Base-by-base conservation (phyloP, 2,888 invertebrate genomes). In the Polymixis flavicincta region DNA sequence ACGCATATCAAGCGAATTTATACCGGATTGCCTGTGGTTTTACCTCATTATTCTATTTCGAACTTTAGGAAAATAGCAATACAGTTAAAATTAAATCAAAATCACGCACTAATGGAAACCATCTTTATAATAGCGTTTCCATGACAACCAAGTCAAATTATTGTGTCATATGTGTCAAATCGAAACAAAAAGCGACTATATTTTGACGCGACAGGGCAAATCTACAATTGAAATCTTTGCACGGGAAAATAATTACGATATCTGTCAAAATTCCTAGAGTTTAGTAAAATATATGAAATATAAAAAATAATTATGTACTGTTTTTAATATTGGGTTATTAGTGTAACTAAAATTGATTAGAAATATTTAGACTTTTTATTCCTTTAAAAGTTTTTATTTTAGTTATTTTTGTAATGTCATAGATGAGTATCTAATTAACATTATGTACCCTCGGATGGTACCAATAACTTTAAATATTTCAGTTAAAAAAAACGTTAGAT, bases 231-330 rank as follows among this genome's bases (percentile, higher is more conserved):
- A 50, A 48, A 32, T 9, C 4, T 22, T 65, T 65, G 14, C 28
- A 32, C 28, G 14, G 14, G 7, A 60, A 42, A n/a, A 54, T 32
- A 57, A 48, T 55, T 72, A 80, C 22, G 75, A 81, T 84, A 81
- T 84, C 69, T 84, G 74, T 76, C 85, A 81, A 86, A 71, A 69
- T 68, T 57, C 1, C 32, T 32, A 32, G 32, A 32, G 4, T 37
- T 37, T 37, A 13, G 5, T 22, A 17, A 11, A 37, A 17, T 9
- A 11, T 9, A 52, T 0, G 1, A 55, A 63, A 57, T 19, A 37
- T 0, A 32, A 17, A 22, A 48, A 22, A 50, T 17, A 17, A 11
- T 1, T 37, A 37, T 4, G n/a, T n/a, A n/a, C 1, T 17, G 22
- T 25, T 50, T 59, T 71, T 59, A 5, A 17, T 17, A 22, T 13